A percentile compares a stretch with the other conserved stretches of the same genome.
These are phyloP conservation scores for Thryonomys swinderianus DNA, from an alignment of 2,113 vertebrate species.

Conservation along the genomic window DNA sequence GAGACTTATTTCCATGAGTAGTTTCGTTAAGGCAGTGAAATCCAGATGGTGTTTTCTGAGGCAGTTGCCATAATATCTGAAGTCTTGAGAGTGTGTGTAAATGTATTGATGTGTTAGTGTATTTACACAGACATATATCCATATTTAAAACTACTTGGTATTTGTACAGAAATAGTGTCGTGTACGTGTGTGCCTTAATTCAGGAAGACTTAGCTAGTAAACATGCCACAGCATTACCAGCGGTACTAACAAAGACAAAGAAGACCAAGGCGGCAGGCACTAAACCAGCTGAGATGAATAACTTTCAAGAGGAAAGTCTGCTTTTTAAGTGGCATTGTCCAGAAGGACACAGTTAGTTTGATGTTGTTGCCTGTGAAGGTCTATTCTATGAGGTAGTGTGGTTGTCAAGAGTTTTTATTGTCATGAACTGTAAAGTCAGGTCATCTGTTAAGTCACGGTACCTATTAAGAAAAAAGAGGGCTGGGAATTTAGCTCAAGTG, in stretches of 20 bases:
- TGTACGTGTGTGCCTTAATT: background rate
- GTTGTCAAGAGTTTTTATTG: background rate
- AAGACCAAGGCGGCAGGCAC: background rate
- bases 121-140: background rate
- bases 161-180: background rate
- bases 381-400: background rate
- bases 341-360: background rate
- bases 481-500: too few relatives aligned
- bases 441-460: background rate
- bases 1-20: constrained; percentile 42
- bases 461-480: constrained; percentile 33
- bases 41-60: constrained; percentile 45
- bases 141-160: background rate
- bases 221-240: background rate
- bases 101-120: background rate
- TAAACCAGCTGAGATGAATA: background rate
- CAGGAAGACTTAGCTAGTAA: background rate
- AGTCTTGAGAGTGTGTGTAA: background rate
- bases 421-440: background rate
- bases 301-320: background rate
- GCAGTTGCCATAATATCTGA: background rate
- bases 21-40: constrained; percentile 39
- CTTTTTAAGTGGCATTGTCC: background rate
- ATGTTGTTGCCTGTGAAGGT: background rate
- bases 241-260: background rate